Conservation (phyloP, 1,140 invertebrate species). For the Solenopsis fugax region DNA sequence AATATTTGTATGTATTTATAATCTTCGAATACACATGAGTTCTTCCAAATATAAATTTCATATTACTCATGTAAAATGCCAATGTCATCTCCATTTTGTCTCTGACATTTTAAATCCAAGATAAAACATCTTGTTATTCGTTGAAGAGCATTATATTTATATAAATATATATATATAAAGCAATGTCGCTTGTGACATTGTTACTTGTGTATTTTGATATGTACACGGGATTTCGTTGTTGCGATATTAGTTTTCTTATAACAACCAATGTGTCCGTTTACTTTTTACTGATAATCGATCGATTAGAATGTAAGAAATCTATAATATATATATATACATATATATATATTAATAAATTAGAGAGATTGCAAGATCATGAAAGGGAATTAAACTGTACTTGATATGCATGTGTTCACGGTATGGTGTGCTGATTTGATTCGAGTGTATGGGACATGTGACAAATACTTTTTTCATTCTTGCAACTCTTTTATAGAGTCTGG, state of each 20-base stretch:
- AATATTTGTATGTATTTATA: slow-evolving; percentile 44
- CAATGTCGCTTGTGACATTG: slow-evolving; percentile 59
- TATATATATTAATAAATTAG: slow-evolving; percentile 76
- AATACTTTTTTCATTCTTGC: slow-evolving; percentile 51
- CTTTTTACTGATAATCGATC: slow-evolving; percentile 75
- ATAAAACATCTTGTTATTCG: slow-evolving; percentile 55
- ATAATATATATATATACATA: slow-evolving; percentile 82
- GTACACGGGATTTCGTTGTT: slow-evolving; percentile 55
- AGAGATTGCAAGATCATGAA: slow-evolving; percentile 60
- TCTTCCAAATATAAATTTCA: slow-evolving; percentile 37
- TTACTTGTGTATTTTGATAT: slow-evolving; percentile 64
- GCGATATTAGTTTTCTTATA: slow-evolving; percentile 64
- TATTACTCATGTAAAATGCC: slow-evolving; percentile 18
- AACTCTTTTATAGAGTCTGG: slow-evolving; percentile 57
- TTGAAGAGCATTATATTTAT: slow-evolving; percentile 50
- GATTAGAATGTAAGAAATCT: slow-evolving; percentile 80
- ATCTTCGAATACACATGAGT: slow-evolving; percentile 22
- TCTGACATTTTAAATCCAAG: slow-evolving; percentile 38
- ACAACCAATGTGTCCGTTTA: slow-evolving; percentile 69
- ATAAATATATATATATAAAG: slow-evolving; percentile 5
- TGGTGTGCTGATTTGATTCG: slow-evolving; percentile 23
- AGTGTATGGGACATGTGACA: slow-evolving; percentile 33
- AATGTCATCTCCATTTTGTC: slow-evolving; percentile 45
- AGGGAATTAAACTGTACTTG: slow-evolving; percentile 47
- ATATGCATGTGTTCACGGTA: slow-evolving; percentile 43